phyloP scores from a whole-genome alignment of 2,888 invertebrate genomes.

The Tiliacea aurago region DNA sequence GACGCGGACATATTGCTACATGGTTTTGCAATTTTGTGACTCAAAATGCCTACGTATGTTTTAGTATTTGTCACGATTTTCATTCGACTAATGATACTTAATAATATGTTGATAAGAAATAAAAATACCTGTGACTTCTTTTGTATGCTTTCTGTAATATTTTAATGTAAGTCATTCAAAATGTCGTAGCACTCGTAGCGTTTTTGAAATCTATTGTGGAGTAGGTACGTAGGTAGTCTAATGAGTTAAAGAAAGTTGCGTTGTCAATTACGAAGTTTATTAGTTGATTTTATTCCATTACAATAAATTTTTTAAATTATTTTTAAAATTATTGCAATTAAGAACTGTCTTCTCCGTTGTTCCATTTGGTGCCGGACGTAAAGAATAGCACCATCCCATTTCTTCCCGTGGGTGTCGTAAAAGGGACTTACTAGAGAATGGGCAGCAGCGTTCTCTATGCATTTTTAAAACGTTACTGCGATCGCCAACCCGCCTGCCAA shows the following conservation, averaged over 20 bases:
- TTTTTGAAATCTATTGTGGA: background rate
- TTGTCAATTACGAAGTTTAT: background rate
- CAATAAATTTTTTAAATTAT: no score
- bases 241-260: background rate
- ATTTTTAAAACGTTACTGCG: no score
- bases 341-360: no score
- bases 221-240: background rate
- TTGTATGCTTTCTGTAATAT: background rate
- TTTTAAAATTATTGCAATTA: no score
- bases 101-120: conserved; percentile 15
- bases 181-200: background rate
- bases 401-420: no score
- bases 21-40: conserved; percentile 69
- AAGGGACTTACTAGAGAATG: no score
- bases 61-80: conserved; percentile 48
- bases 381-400: no score
- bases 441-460: no score
- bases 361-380: no score
- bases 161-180: background rate
- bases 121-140: background rate
- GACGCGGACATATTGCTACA: conserved; percentile 80
- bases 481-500: no score
- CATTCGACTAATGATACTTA: conserved; percentile 35
- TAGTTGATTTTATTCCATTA: background rate
- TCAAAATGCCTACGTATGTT: conserved; percentile 52